Evolutionary conservation across 2,888 invertebrate species (phyloP), one percentile per base, ranked within the genome.

Genomic region (Malthinus flaveolus): DNA sequence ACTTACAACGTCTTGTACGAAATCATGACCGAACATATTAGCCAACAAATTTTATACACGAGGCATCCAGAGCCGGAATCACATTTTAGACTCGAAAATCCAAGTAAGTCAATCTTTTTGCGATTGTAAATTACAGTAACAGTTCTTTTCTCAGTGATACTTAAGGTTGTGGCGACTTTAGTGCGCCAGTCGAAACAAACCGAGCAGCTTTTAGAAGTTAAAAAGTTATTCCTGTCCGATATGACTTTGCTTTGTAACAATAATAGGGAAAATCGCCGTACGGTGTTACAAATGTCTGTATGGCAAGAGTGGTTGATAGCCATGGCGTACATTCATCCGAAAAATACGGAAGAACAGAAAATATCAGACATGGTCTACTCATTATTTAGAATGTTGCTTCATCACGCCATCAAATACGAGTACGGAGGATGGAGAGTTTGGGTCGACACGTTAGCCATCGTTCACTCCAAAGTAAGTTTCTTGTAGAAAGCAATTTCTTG

Each of bases 241-340:
- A 95, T 99, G 91, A 97, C 97, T n/a, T 82, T 96, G 49, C 82
- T 99, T 56, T 98, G 98, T 81, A 95, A 95, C 75, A 96, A 96
- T 78, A 97, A 96, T 78, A 85, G 97, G 9, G 99, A 99, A 77
- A 99, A 99, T 79, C 82, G 98, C 49, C 85, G 97, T 70, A 98
- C 97, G 0, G 96, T 99, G 9, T 83, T 99, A 37, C 99, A 99
- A 81, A 99, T 99, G 99, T 98, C 98, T 0, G 99, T 99, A 0
- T 99, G 99, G 99, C 95, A 95, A 79, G 98, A 97, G 75, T 99
- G 99, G 99, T 84, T 99, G 8, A 98, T 99, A 69, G 97, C 97
- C 4, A 90, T 96, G 90, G 95, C 97, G 23, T 97, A 97, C 78
- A 96, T 99, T 65, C 97, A 97, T 79, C 98, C 98, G 0, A 92